Percentiles rank a stretch among this genome's conserved stretches.
Evolutionary conservation across 1,140 invertebrate genomes (phyloP).

Genomic region (Plutomurus gul): DNA sequence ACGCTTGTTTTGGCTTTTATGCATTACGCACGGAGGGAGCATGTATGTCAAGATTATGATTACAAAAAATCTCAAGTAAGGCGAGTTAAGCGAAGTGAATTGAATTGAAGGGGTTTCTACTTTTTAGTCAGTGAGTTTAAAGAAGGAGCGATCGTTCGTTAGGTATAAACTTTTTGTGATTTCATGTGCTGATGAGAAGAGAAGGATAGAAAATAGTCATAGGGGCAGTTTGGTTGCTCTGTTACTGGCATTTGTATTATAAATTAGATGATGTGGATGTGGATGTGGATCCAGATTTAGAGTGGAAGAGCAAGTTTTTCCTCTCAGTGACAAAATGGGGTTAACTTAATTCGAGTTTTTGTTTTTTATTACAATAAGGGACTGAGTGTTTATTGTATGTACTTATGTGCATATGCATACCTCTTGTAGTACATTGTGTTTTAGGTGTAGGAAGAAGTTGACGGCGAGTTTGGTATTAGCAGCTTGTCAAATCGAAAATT

Average conservation of each 20-base stretch:
- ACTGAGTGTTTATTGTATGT: background rate
- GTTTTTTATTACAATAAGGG: background rate
- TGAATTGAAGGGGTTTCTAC: background rate
- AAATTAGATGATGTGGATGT: conserved; percentile 19
- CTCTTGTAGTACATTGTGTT: background rate
- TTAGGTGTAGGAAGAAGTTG: too few relatives aligned
- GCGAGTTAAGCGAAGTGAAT: background rate
- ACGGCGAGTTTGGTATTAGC: background rate
- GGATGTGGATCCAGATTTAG: conserved; percentile 21
- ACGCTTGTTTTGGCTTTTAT: too few relatives aligned
- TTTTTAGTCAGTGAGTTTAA: too few relatives aligned
- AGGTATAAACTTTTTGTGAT: too few relatives aligned
- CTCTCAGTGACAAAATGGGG: conserved; percentile 14
- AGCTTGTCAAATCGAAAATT: conserved; percentile 22
- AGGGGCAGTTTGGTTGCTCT: background rate
- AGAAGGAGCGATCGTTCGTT: too few relatives aligned
- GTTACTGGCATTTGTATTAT: background rate
- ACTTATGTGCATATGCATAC: background rate
- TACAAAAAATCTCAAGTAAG: too few relatives aligned
- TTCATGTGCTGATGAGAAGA: too few relatives aligned
- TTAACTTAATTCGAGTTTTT: conserved; percentile 14
- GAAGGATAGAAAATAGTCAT: too few relatives aligned
- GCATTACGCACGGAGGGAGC: too few relatives aligned
- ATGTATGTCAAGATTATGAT: background rate
- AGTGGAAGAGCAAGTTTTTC: conserved; percentile 17